Evolutionary conservation across 2,797 vertebrate species (phyloP).

Genomic region (Onychomys leucogaster): DNA sequence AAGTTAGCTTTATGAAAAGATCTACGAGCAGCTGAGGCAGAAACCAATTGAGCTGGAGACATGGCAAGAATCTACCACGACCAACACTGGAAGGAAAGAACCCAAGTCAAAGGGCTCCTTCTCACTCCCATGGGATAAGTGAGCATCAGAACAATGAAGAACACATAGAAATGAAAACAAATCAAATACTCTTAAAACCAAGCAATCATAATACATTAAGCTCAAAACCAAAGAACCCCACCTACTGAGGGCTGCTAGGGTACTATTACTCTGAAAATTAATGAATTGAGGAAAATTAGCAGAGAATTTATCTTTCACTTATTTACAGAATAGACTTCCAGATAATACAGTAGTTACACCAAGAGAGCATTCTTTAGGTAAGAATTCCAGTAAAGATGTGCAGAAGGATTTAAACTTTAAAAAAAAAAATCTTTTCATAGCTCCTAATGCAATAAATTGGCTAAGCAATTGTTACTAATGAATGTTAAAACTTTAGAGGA

Average conservation of each 20-base stretch:
- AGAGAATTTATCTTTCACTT: slow-evolving; percentile 24
- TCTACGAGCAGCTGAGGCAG: slow-evolving; percentile 26
- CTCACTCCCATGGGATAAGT: slow-evolving; percentile 5
- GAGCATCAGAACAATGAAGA: not conserved
- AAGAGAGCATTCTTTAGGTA: not conserved
- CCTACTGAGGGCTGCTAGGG: not conserved
- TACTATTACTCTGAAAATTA: slow-evolving; percentile 19
- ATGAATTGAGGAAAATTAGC: slow-evolving; percentile 17
- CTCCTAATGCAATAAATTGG: not conserved
- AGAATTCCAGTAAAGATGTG: slow-evolving; percentile 30
- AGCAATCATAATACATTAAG: slow-evolving; percentile 40
- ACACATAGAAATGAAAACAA: not conserved
- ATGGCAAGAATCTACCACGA: slow-evolving; percentile 18
- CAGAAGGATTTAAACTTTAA: not conserved
- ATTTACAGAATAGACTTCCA: slow-evolving; percentile 55
- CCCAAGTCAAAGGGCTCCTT: not conserved
- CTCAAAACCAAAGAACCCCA: slow-evolving; percentile 34
- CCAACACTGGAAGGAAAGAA: not conserved
- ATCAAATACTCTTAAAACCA: slow-evolving; percentile 22
- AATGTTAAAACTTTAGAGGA: not conserved
- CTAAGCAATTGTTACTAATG: not conserved
- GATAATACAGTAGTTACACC: slow-evolving; percentile 2
- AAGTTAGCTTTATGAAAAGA: slow-evolving; percentile 39
- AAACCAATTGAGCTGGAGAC: not conserved
- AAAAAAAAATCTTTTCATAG: not conserved